phyloP scores from a whole-genome alignment of 2,888 invertebrate species.

The Nasonia oneida region DNA sequence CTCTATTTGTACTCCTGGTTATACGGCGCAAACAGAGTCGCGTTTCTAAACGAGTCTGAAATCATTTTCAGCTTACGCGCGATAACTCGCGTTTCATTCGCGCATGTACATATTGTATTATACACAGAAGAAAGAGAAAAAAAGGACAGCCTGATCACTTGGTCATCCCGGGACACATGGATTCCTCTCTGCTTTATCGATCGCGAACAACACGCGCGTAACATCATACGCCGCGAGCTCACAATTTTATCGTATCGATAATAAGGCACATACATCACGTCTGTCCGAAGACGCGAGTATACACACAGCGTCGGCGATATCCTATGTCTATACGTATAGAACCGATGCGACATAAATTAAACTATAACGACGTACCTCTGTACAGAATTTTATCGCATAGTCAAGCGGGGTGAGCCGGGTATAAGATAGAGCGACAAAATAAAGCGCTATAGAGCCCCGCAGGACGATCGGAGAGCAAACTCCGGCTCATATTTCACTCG shows the following conservation, averaged over 20 bases:
- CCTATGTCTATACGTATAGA: neutral
- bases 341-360: conserved; percentile 41
- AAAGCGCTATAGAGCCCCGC: neutral
- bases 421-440: conserved; percentile 30
- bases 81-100: neutral
- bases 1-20: neutral
- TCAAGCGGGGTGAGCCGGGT: neutral
- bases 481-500: conserved; percentile 43
- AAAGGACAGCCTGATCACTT: neutral
- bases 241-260: conserved; percentile 39
- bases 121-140: neutral
- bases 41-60: neutral
- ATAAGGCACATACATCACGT: conserved; percentile 49
- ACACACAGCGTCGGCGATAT: neutral
- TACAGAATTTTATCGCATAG: conserved; percentile 35
- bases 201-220: neutral
- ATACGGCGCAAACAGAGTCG: neutral
- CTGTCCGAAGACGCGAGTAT: neutral
- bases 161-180: neutral
- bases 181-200: neutral
- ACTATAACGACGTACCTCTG: conserved; percentile 31
- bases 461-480: conserved; percentile 1
- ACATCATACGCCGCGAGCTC: neutral
- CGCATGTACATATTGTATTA: neutral
- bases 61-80: neutral